A percentile compares a stretch with the other conserved stretches of the same genome.
phyloP scores from a whole-genome alignment of 2,797 vertebrate species.

The Myotis pilosus region DNA sequence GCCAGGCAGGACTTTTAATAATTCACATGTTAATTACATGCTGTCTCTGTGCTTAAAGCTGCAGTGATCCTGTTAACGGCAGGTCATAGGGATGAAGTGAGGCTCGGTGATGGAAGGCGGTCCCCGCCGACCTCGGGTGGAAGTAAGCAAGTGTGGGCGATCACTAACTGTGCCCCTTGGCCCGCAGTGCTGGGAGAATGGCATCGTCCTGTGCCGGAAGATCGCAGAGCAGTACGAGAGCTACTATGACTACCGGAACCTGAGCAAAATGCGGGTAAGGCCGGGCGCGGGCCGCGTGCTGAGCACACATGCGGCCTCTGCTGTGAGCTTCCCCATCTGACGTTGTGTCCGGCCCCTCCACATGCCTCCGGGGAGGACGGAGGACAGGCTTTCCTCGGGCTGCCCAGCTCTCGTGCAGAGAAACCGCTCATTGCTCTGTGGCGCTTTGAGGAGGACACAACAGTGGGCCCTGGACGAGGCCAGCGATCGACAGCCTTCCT shows the following conservation, averaged over 20 bases:
- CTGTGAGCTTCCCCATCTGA: too few relatives aligned
- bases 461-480: background rate
- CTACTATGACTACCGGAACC: conserved; percentile 99
- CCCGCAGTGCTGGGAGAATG: conserved; percentile 98
- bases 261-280: conserved; percentile 99
- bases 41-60: background rate
- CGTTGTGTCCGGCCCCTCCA: background rate
- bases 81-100: background rate
- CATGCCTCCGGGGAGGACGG: background rate
- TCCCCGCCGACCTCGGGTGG: background rate
- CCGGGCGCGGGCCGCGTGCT: too few relatives aligned
- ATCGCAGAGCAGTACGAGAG: conserved; percentile 98
- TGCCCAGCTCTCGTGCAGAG: background rate
- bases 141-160: fast-evolving
- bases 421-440: background rate
- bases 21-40: background rate
- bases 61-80: background rate
- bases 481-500: background rate
- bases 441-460: background rate
- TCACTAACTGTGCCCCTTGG: background rate
- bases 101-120: background rate
- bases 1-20: background rate
- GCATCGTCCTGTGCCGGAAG: conserved; percentile 97
- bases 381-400: background rate
- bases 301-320: too few relatives aligned